phyloP scores from a whole-genome alignment of 2,888 invertebrate species.

The Aleiodes leptofemur region DNA sequence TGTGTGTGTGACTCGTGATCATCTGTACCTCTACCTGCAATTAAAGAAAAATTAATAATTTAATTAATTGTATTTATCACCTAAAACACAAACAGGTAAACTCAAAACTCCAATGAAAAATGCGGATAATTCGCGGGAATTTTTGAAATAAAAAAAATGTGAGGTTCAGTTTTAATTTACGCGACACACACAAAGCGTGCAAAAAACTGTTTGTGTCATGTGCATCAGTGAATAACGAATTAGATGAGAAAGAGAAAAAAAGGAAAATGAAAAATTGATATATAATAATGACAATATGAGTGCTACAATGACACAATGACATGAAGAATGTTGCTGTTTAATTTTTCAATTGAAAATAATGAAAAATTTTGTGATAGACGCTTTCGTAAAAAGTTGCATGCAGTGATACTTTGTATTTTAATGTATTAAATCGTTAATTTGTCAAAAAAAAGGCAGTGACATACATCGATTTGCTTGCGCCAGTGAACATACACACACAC shows the following conservation, averaged over 20 bases:
- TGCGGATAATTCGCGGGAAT: no score
- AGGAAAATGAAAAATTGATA: background rate
- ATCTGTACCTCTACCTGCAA: no score
- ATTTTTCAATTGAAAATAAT: background rate
- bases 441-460: constrained; percentile 16
- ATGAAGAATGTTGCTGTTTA: background rate
- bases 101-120: no score
- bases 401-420: no score
- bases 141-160: background rate
- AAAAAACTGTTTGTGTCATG: background rate
- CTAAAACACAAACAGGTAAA: no score
- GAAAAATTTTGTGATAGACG: no score
- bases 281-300: constrained; percentile 13
- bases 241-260: background rate
- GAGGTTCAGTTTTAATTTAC: background rate
- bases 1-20: no score
- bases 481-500: background rate
- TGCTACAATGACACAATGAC: background rate
- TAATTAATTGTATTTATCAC: no score
- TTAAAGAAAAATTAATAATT: no score
- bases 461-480: constrained; percentile 29
- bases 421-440: constrained; percentile 1
- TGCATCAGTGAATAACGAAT: background rate
- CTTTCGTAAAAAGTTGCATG: no score
- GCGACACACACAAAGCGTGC: constrained; percentile 7